phyloP scores from a whole-genome alignment of 2,888 invertebrate species.

The Coenonympha arcania region DNA sequence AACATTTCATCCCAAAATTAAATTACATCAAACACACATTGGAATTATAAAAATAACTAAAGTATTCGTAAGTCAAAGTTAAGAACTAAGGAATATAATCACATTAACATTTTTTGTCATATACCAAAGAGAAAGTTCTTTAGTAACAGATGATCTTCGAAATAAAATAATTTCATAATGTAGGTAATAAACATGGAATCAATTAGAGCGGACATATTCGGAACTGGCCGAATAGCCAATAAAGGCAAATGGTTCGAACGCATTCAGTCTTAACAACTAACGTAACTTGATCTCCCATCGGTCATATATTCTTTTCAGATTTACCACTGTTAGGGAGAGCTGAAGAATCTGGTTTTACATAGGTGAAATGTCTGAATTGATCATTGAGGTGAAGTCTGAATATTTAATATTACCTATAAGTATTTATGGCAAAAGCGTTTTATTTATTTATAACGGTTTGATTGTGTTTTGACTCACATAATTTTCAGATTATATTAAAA shows the following conservation, averaged over 20 bases:
- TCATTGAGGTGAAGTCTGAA: neutral
- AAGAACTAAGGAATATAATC: too few species aligned
- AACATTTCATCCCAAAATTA: too few species aligned
- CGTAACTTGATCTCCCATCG: constrained; percentile 35
- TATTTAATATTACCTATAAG: neutral
- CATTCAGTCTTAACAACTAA: constrained; percentile 43
- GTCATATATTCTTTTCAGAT: constrained; percentile 7
- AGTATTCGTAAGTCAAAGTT: too few species aligned
- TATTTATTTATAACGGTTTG: too few species aligned
- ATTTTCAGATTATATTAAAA: too few species aligned
- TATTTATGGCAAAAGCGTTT: too few species aligned
- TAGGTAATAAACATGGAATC: constrained; percentile 42
- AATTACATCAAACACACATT: too few species aligned
- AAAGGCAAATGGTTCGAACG: constrained; percentile 62
- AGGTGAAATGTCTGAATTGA: neutral
- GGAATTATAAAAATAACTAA: too few species aligned
- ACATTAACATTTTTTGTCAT: too few species aligned
- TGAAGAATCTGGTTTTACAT: constrained; percentile 38
- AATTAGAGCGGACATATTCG: constrained; percentile 46
- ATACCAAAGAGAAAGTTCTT: too few species aligned
- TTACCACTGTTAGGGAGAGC: constrained; percentile 33
- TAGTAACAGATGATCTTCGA: too few species aligned
- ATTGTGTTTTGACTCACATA: too few species aligned
- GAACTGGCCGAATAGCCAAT: constrained; percentile 61
- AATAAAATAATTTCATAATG: neutral